Evolutionary conservation across 2,797 vertebrate species (phyloP).

Genomic region (Clarias platycephalus): DNA sequence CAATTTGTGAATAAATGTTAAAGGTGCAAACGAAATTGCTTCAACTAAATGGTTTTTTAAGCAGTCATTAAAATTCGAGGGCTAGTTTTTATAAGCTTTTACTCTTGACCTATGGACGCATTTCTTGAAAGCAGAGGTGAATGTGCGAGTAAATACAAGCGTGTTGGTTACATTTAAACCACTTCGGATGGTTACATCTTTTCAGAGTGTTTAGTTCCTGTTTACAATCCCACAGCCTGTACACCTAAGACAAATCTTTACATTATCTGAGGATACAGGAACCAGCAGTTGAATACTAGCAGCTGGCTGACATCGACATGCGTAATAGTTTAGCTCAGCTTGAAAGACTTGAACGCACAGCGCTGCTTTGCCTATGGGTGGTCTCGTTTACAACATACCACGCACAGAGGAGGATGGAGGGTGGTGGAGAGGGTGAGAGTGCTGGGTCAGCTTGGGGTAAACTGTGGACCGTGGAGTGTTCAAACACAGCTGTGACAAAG

Average conservation of each 20-base stretch:
- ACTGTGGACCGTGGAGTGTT: slow-evolving; percentile 48
- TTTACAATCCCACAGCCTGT: not conserved
- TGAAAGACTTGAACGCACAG: not conserved
- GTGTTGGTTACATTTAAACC: not conserved
- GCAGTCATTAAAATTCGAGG: not conserved
- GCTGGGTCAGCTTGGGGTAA: slow-evolving; percentile 45
- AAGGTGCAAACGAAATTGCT: not conserved
- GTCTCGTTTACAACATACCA: slow-evolving; percentile 40
- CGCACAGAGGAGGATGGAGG: slow-evolving; percentile 21
- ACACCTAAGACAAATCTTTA: not conserved
- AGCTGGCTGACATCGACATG: not conserved
- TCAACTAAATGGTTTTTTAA: not conserved
- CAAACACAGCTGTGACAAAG: slow-evolving; percentile 56
- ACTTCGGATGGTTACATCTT: slow-evolving; percentile 1
- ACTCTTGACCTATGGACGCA: not conserved
- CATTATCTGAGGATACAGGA: slow-evolving; percentile 1
- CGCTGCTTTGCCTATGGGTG: slow-evolving; percentile 41
- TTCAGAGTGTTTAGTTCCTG: slow-evolving; percentile 14
- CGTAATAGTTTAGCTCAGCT: slow-evolving; percentile 16
- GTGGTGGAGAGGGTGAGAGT: slow-evolving; percentile 17
- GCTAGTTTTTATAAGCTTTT: not conserved
- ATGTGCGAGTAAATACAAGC: not conserved
- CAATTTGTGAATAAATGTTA: not conserved
- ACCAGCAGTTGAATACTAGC: not conserved
- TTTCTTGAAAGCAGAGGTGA: slow-evolving; percentile 7